phyloP scores from a whole-genome alignment of 2,113 vertebrate species.

The Pongo abelii region DNA sequence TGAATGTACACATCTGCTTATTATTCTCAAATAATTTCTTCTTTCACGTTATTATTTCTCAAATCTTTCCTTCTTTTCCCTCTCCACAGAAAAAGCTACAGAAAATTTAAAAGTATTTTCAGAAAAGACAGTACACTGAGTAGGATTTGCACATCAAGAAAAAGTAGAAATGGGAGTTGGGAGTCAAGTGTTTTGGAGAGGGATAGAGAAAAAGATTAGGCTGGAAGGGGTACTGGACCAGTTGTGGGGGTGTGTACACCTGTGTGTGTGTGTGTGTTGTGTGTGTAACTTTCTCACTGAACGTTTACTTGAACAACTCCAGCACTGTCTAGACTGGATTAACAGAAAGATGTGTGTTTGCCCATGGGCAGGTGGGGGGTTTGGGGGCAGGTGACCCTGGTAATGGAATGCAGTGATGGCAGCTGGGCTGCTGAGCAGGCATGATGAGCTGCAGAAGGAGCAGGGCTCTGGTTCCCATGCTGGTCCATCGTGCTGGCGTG shows the following conservation, averaged over 20 bases:
- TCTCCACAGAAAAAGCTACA: neutral
- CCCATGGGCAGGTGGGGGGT: neutral
- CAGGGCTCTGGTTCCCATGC: neutral
- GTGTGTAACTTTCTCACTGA: neutral
- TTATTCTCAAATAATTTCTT: neutral
- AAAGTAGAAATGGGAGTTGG: neutral
- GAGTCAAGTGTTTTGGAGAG: neutral
- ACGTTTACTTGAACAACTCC: neutral
- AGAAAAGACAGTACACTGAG: neutral
- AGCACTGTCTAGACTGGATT: neutral
- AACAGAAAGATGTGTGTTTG: neutral
- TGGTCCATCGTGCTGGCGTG: neutral
- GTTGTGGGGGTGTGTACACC: too few relatives aligned
- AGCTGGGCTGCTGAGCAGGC: neutral
- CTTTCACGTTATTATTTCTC: neutral
- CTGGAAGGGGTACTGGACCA: neutral
- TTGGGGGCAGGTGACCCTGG: neutral
- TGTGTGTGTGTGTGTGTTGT: neutral
- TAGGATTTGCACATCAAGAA: neutral
- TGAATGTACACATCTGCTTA: neutral
- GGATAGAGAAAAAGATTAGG: too few relatives aligned
- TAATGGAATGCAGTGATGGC: neutral
- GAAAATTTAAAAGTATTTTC: neutral
- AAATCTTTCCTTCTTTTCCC: neutral
- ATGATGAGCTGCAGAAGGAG: neutral